Evolutionary conservation across 2,113 vertebrate genomes (phyloP).

Genomic region (Cyanoliseus patagonus): DNA sequence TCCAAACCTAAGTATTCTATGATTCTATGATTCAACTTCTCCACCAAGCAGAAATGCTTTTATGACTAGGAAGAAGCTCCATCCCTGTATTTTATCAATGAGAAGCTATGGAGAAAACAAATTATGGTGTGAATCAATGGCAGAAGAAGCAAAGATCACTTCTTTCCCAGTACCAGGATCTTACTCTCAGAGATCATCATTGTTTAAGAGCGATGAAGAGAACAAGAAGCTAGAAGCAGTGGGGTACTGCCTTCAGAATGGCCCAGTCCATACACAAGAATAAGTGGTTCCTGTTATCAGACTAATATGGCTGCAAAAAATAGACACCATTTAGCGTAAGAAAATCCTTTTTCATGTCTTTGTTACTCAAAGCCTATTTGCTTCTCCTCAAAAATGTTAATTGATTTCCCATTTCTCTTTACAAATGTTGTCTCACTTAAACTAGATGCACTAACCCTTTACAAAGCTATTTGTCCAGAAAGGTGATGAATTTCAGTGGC

Average conservation of each 20-base stretch:
- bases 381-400: not conserved
- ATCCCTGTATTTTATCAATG: not conserved
- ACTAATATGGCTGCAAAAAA: not conserved
- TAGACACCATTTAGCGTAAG: not conserved
- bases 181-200: not conserved
- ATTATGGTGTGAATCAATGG: not conserved
- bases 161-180: not conserved
- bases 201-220: not conserved
- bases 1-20: too few species aligned
- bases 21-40: not conserved
- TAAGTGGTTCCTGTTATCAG: not conserved
- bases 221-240: not conserved
- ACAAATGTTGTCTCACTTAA: not conserved
- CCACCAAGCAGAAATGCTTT: not conserved
- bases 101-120: not conserved
- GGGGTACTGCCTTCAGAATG: not conserved
- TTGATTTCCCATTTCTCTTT: not conserved
- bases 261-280: not conserved
- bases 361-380: not conserved
- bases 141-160: not conserved
- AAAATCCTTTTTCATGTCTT: not conserved
- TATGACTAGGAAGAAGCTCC: not conserved
- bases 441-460: not conserved
- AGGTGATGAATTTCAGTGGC: not conserved
- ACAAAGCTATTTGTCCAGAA: not conserved